Percentiles rank a stretch among this genome's conserved stretches.
Evolutionary conservation across 2,888 invertebrate species (phyloP).

Genomic region (Pachydiplax longipennis): DNA sequence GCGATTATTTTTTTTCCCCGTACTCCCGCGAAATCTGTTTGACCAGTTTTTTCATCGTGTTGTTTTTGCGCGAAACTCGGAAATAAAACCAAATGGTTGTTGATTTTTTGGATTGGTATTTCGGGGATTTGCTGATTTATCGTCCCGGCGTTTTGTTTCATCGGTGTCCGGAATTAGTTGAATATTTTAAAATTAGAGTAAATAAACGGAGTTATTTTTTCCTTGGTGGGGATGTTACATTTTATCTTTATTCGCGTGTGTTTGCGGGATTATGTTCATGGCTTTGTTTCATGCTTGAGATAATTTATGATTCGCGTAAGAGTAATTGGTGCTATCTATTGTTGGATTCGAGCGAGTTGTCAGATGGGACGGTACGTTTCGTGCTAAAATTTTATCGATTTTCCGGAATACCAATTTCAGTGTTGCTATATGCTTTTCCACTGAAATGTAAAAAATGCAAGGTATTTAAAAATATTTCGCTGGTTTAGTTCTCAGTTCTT

Average conservation of each 20-base stretch:
- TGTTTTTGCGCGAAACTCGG: slow-evolving; percentile 2
- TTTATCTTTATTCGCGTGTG: neutral
- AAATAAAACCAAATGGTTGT: neutral
- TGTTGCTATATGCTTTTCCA: no score
- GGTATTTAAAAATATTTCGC: no score
- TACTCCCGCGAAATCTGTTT: neutral
- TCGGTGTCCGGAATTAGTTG: neutral
- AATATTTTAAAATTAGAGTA: slow-evolving; percentile 27
- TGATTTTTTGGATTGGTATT: slow-evolving; percentile 37
- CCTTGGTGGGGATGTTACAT: neutral
- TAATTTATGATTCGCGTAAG: no score
- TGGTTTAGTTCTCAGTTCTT: no score
- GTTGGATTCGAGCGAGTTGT: no score
- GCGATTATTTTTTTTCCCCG: slow-evolving; percentile 8
- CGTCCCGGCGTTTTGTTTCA: neutral
- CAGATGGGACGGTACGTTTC: no score
- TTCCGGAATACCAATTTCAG: no score
- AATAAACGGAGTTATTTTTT: neutral
- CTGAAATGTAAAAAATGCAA: no score
- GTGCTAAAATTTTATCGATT: no score
- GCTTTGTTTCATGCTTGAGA: neutral
- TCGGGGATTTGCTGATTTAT: slow-evolving; percentile 38
- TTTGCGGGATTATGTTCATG: neutral
- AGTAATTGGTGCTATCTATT: no score
- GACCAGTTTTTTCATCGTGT: slow-evolving; percentile 1